These are phyloP conservation scores for Metallyticus violacea DNA, from an alignment of 2,888 invertebrate species.

Conservation along the genomic window DNA sequence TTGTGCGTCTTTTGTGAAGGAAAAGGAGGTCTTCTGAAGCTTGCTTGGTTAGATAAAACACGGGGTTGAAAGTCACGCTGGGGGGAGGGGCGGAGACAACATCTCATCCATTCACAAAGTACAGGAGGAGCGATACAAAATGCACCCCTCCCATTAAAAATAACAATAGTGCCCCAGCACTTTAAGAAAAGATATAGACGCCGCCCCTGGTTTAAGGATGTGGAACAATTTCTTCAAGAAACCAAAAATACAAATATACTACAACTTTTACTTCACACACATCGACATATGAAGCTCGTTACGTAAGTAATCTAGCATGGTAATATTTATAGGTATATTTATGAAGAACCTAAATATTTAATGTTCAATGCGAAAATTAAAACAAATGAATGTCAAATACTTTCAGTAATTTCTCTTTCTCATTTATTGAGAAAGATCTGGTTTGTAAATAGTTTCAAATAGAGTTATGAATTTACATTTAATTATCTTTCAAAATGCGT, in stretches of 20 bases:
- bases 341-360: too few species aligned
- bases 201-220: neutral
- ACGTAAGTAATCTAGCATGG: neutral
- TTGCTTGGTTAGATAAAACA: conserved; percentile 15
- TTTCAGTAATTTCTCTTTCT: too few species aligned
- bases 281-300: neutral
- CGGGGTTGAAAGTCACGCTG: neutral
- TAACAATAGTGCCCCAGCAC: neutral
- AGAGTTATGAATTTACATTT: too few species aligned
- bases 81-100: neutral
- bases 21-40: neutral
- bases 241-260: neutral
- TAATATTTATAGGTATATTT: too few species aligned
- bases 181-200: neutral
- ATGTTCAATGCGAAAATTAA: too few species aligned
- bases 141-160: neutral
- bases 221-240: neutral
- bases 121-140: neutral
- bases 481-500: too few species aligned
- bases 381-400: too few species aligned
- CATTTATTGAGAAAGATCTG: too few species aligned
- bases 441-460: too few species aligned
- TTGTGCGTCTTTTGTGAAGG: conserved; percentile 10
- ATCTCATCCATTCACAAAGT: neutral
- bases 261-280: neutral